Evolutionary conservation across 2,113 vertebrate genomes (phyloP).

Genomic region (Laterallus jamaicensis): DNA sequence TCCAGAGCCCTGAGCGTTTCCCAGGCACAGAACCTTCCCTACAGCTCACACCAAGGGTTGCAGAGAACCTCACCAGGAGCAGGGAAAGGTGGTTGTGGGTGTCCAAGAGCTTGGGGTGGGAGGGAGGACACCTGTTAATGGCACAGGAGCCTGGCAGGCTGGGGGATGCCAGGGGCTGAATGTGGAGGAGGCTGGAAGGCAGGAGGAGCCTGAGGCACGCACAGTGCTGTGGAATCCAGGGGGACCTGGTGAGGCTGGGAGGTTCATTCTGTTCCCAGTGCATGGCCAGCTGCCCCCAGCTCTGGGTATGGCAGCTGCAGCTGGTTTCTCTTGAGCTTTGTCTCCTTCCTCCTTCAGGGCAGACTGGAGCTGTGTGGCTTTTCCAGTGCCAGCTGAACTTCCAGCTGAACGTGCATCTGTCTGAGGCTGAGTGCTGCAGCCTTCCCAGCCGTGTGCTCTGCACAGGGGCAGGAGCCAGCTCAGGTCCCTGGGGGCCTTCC

Average conservation of each 20-base stretch:
- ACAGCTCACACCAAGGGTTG: accelerated
- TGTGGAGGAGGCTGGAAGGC: not conserved
- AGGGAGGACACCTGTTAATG: accelerated
- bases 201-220: not conserved
- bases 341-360: not conserved
- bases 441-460: not conserved
- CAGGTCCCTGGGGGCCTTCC: not conserved
- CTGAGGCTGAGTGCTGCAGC: not conserved
- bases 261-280: not conserved
- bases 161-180: not conserved
- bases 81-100: not conserved
- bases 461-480: not conserved
- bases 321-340: not conserved
- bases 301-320: not conserved
- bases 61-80: not conserved
- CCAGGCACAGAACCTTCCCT: not conserved
- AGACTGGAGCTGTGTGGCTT: not conserved
- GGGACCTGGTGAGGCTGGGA: accelerated
- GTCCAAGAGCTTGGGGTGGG: not conserved
- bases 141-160: not conserved
- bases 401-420: not conserved
- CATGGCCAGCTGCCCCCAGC: not conserved
- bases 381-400: not conserved
- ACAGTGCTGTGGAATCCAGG: not conserved
- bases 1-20: not conserved